Base-by-base conservation (phyloP, 2,113 vertebrate genomes). In the Phylloscopus whistleri region DNA sequence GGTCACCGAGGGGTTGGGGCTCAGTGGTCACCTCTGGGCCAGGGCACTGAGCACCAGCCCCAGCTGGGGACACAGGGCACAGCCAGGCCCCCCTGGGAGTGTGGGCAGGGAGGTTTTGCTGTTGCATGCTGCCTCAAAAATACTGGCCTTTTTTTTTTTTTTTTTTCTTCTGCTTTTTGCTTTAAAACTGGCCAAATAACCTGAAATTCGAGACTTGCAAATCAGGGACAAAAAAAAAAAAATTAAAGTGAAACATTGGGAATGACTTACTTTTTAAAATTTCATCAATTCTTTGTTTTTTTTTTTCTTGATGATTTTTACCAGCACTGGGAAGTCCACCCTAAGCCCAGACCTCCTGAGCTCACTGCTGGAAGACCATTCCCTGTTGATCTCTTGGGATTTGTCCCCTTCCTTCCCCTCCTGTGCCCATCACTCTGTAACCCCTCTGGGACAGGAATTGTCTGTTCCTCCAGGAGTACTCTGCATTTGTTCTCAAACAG, bases 1-100 rank as follows among this genome's bases (percentile, higher is more conserved):
- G 95, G 94, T 95, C 92, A 93, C 4, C 1, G 44, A 64, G 49
- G 53, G 95, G 74, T 16, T 96, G 84, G 74, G 66, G 78, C 33
- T 89, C 90, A 55, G 72, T 46, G 60, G 28, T 55, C 17, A 2
- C 73, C 66, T 21, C 23, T 39, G 12, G 3, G 84, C 35, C 2
- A 0, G 87, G 89, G 52, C 64, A 43, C 48, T 0, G 6, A 91
- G 77, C 28, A 7, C 12, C 46, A 16, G 27, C 46, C 75, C 10
- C 73, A 74, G 74, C 87, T 79, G 74, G 41, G 76, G 19, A 59
- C 26, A 18, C 48, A 39, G 58, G 62, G 39, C 7, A 12, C 80
- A 60, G 43, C 1, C 67, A 76, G 48, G 27, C 7, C 39, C 81
- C 44, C 46, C 58, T 14, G 27, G 16, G 16, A 31, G 16, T 0